Percentiles rank a stretch among this genome's conserved stretches.
Evolutionary conservation across 2,888 invertebrate species (phyloP).

Genomic region (Lucinisca nassula): DNA sequence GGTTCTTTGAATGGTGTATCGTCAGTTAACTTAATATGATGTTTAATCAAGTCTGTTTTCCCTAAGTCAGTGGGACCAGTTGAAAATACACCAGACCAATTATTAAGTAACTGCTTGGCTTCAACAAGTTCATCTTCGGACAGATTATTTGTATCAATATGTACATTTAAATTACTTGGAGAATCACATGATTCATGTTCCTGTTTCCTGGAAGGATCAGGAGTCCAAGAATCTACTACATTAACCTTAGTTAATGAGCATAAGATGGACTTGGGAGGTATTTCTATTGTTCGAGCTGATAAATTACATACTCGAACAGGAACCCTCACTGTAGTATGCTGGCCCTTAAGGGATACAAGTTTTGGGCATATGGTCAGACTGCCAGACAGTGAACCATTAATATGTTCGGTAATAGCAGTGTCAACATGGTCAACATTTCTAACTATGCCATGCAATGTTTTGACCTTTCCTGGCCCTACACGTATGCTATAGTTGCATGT

Average conservation of each 20-base stretch:
- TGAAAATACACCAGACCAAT: neutral
- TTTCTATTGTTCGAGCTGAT: neutral
- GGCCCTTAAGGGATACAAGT: slow-evolving; percentile 12
- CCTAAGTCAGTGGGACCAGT: neutral
- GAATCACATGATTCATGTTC: neutral
- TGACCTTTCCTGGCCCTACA: slow-evolving; percentile 6
- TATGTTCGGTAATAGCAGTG: slow-evolving; percentile 25
- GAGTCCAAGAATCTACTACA: slow-evolving; percentile 20
- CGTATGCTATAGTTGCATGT: slow-evolving; percentile 6
- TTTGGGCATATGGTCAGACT: slow-evolving; percentile 23
- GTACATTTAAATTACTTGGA: neutral
- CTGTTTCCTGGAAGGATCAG: neutral
- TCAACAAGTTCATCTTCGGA: neutral
- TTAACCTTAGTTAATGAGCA: slow-evolving; percentile 17
- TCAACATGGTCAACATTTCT: slow-evolving; percentile 2
- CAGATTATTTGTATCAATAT: neutral
- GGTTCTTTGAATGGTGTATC: neutral
- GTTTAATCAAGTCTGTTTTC: neutral
- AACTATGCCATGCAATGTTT: slow-evolving; percentile 5
- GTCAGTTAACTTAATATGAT: neutral
- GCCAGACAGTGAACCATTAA: neutral
- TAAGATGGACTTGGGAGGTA: slow-evolving; percentile 20
- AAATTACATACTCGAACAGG: slow-evolving; percentile 41
- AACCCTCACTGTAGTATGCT: slow-evolving; percentile 1
- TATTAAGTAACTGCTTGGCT: neutral